Evolutionary conservation across 2,888 invertebrate species (phyloP).

Genomic region (Synergus japonicus): DNA sequence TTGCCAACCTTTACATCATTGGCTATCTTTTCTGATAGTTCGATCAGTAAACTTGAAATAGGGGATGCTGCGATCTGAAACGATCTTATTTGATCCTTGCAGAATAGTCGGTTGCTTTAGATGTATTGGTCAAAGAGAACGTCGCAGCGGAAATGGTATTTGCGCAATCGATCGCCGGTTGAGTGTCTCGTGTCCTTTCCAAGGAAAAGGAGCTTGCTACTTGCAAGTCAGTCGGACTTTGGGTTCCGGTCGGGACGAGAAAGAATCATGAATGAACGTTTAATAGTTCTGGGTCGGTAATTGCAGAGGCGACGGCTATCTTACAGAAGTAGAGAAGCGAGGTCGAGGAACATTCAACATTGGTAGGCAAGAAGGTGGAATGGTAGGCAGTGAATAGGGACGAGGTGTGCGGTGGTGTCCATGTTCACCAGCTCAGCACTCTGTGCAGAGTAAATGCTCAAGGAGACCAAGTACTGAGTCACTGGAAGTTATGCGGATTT

Average conservation of each 20-base stretch:
- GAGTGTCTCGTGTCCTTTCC: conserved; percentile 62
- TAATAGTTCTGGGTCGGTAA: conserved; percentile 54
- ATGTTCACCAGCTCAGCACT: conserved; percentile 25
- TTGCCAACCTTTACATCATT: too few species aligned
- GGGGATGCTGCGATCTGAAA: neutral
- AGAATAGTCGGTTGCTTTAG: conserved; percentile 49
- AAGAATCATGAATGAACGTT: conserved; percentile 66
- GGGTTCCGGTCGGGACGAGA: conserved; percentile 56
- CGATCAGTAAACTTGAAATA: neutral
- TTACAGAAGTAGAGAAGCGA: conserved; percentile 45
- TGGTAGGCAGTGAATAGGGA: conserved; percentile 42
- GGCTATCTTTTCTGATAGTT: too few species aligned
- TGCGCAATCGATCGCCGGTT: conserved; percentile 56
- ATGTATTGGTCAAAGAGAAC: conserved; percentile 56
- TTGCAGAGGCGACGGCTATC: conserved; percentile 50
- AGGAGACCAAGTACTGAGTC: conserved; percentile 73
- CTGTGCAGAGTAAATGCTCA: conserved; percentile 62
- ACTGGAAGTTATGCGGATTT: conserved; percentile 68
- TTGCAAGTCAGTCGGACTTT: conserved; percentile 47
- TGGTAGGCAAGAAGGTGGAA: conserved; percentile 49
- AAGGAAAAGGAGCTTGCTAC: conserved; percentile 59
- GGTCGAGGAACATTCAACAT: conserved; percentile 34
- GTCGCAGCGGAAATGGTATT: conserved; percentile 58
- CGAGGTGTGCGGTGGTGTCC: conserved; percentile 42
- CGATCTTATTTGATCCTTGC: neutral